Evolutionary conservation across 2,797 vertebrate genomes (phyloP).

Genomic region (Holocentrus rufus): DNA sequence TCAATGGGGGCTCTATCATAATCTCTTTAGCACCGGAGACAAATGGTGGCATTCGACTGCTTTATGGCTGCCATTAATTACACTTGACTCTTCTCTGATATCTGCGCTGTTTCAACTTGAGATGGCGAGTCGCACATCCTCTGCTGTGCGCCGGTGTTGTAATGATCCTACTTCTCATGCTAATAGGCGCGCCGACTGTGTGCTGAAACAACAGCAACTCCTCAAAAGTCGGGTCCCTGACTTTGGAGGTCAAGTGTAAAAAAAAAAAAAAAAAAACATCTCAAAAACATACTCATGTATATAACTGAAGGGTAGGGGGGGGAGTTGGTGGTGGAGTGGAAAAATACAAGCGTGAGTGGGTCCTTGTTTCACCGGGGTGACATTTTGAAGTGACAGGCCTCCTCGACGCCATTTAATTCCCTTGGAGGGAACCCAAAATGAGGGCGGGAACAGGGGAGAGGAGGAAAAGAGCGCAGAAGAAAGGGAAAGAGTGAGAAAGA

Average conservation of each 20-base stretch:
- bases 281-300: conserved; percentile 19
- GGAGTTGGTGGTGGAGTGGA: conserved; percentile 41
- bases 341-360: conserved; percentile 65
- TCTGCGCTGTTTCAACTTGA: conserved; percentile 58
- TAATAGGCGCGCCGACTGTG: conserved; percentile 14
- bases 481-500: conserved; percentile 15
- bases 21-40: conserved; percentile 63
- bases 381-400: conserved; percentile 79
- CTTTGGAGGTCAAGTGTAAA: conserved; percentile 47
- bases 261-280: conserved; percentile 1
- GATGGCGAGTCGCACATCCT: conserved; percentile 26
- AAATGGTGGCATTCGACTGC: conserved; percentile 67
- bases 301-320: conserved; percentile 32
- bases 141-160: conserved; percentile 27
- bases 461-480: conserved; percentile 21
- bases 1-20: conserved; percentile 51
- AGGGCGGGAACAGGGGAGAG: conserved; percentile 34
- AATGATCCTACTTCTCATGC: conserved; percentile 25
- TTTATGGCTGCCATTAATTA: conserved; percentile 77
- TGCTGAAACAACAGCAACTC: conserved; percentile 30
- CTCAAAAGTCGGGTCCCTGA: conserved; percentile 27
- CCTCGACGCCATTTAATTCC: conserved; percentile 71
- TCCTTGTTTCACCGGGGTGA: conserved; percentile 75
- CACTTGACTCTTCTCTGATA: conserved; percentile 64
- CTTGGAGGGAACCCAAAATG: conserved; percentile 61